Base-by-base conservation (phyloP, 2,113 vertebrate genomes). In the Verasper variegatus region DNA sequence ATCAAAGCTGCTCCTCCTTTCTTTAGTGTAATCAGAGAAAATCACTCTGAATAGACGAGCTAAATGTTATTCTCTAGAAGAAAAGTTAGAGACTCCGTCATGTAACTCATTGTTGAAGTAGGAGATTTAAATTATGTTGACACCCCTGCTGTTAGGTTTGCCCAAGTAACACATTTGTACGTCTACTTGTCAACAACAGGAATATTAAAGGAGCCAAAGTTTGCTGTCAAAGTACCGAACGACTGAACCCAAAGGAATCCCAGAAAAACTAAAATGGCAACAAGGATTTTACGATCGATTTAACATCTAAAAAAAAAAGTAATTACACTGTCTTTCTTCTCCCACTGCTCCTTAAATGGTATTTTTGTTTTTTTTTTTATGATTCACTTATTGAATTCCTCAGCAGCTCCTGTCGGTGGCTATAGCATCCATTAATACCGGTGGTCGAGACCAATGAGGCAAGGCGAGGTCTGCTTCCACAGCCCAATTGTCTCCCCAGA, bases 371-470 rank as follows among this genome's bases (percentile, higher is more conserved):
- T 92, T 80, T 94, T 94, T 31, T 95, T 95, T 95, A 93, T 93
- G 83, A 95, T 96, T 95, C 93, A 92, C 89, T 94, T 93, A 88
- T 95, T 93, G 92, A 95, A 96, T 96, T 96, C 92, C 91, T 95
- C 81, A 76, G 91, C 92, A 85, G 86, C 87, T 93, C 82, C 91
- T 90, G 92, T 87, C 78, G 86, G 94, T 90, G 86, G 88, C 94
- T 94, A 92, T 88, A 95, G 93, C 91, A 92, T 92, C 90, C 93
- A 92, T 91, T 93, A 94, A 94, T 91, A 89, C 85, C 81, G 91
- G 78, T 74, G 83, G 88, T 92, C 87, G 69, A 92, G 90, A 90
- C 89, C 93, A 94, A 94, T 89, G 94, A 95, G 83, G 79, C 93
- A 92, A 89, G 91, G 76, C 76, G 13, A 68, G 76, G 84, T 71